phyloP scores from a whole-genome alignment of 1,140 invertebrate genomes.

The Ridgeia piscesae region DNA sequence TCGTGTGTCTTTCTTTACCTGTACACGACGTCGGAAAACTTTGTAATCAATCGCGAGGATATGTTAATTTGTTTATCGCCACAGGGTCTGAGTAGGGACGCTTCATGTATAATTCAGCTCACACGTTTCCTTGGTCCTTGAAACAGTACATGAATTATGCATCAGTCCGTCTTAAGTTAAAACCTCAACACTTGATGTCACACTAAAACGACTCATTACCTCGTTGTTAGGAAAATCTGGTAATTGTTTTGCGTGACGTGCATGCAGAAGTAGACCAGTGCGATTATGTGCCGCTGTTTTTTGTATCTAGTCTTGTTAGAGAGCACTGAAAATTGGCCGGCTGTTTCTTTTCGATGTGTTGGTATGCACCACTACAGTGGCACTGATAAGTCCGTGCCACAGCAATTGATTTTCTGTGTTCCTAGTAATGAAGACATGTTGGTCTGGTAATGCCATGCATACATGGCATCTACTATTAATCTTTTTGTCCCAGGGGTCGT shows the following conservation, averaged over 20 bases:
- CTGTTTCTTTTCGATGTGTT: neutral
- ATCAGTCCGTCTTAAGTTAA: neutral
- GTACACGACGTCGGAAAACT: neutral
- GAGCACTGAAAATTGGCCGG: neutral
- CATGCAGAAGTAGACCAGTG: neutral
- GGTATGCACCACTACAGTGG: neutral
- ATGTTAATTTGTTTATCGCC: neutral
- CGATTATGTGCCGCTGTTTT: neutral
- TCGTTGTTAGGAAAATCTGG: neutral
- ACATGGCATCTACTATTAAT: neutral
- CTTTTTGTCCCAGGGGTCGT: neutral
- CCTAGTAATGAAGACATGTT: neutral
- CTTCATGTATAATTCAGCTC: neutral
- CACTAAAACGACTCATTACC: neutral
- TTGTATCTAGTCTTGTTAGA: neutral
- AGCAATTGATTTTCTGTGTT: slow-evolving; percentile 1
- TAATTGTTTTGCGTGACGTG: neutral
- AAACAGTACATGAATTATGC: neutral
- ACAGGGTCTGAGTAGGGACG: neutral
- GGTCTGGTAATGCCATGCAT: neutral
- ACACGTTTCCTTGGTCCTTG: neutral
- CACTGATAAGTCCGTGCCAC: neutral
- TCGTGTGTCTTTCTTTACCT: too few species aligned
- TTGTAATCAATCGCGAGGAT: neutral
- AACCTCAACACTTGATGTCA: neutral